These are phyloP conservation scores for Felis chaus DNA, from an alignment of 2,113 vertebrate species.

Conservation along the genomic window DNA sequence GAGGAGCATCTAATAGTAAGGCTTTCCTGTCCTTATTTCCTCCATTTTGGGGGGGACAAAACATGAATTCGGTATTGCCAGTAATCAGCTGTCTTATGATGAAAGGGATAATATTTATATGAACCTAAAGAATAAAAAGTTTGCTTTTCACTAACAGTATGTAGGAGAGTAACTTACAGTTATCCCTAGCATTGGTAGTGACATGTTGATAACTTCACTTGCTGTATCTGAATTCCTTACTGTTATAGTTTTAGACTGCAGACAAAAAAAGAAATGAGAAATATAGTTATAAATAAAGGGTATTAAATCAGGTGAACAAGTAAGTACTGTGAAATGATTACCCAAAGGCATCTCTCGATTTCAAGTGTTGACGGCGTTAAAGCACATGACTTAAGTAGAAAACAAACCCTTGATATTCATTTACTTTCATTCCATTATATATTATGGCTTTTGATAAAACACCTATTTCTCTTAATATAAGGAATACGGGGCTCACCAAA, in stretches of 20 bases:
- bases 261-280: constrained; percentile 71
- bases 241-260: constrained; percentile 93
- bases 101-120: neutral
- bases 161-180: constrained; percentile 86
- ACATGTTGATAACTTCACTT: constrained; percentile 92
- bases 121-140: neutral
- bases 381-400: neutral
- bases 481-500: neutral
- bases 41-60: neutral
- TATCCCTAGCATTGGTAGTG: constrained; percentile 93
- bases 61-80: neutral
- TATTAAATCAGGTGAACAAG: constrained; percentile 59
- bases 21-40: neutral
- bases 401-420: neutral
- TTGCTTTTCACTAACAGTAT: constrained; percentile 36
- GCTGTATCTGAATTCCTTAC: constrained; percentile 92
- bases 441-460: neutral
- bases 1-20: neutral
- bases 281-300: constrained; percentile 51
- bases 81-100: neutral
- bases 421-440: neutral
- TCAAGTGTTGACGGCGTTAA: neutral
- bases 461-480: constrained; percentile 26
- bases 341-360: neutral
- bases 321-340: constrained; percentile 34